These are phyloP conservation scores for Epinotia ramella DNA, from an alignment of 2,888 invertebrate species.

Conservation along the genomic window DNA sequence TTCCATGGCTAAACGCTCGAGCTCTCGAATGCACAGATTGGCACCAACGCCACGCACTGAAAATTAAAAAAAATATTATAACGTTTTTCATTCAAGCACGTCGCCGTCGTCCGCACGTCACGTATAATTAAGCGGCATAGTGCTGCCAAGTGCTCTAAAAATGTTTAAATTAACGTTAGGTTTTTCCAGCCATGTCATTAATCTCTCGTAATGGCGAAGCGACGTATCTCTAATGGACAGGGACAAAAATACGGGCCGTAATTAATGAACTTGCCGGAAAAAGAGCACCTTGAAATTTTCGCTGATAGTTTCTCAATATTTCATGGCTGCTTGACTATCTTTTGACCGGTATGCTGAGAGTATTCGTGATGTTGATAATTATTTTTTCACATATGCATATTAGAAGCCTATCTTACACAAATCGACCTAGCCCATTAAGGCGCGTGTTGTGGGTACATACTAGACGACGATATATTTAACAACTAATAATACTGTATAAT, in stretches of 20 bases:
- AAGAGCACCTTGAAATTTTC: constrained; percentile 48
- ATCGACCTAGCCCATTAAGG: too few relatives aligned
- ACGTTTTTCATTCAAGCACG: background rate
- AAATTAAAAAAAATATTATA: background rate
- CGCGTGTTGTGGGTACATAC: too few relatives aligned
- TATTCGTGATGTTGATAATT: background rate
- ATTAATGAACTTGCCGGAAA: constrained; percentile 71
- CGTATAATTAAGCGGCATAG: constrained; percentile 32
- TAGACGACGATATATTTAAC: too few relatives aligned
- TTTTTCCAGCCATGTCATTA: constrained; percentile 66
- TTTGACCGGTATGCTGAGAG: background rate
- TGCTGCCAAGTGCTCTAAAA: constrained; percentile 40
- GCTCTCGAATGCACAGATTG: too few relatives aligned
- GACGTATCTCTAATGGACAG: constrained; percentile 79
- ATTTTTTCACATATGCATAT: background rate
- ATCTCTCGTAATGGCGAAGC: constrained; percentile 69
- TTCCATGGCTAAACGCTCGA: too few relatives aligned
- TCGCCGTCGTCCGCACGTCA: background rate
- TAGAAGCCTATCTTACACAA: too few relatives aligned
- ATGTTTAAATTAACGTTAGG: constrained; percentile 58
- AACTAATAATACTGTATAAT: too few relatives aligned
- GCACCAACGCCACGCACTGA: too few relatives aligned
- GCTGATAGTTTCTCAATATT: constrained; percentile 33
- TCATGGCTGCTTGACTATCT: background rate
- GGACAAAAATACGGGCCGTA: constrained; percentile 75